Percentiles rank a stretch among this genome's conserved stretches.
These are phyloP conservation scores for Caretta caretta DNA, from an alignment of 2,113 vertebrate species.

Conservation along the genomic window DNA sequence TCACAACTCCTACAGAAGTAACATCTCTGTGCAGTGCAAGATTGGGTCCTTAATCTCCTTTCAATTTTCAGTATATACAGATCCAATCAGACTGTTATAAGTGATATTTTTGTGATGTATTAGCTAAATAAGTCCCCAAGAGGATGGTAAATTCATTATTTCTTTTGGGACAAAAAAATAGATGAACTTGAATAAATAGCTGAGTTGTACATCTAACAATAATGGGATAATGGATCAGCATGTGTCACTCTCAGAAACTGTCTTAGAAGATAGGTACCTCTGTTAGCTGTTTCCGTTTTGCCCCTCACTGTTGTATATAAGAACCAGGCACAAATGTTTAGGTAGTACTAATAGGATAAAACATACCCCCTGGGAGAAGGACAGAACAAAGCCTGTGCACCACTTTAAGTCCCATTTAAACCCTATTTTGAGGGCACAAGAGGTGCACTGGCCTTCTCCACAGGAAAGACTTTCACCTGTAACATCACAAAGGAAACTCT, in stretches of 20 bases:
- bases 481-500: neutral
- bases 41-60: neutral
- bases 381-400: neutral
- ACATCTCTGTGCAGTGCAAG: neutral
- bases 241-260: neutral
- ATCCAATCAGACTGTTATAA: neutral
- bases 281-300: neutral
- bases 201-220: neutral
- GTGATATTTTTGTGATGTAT: neutral
- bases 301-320: neutral
- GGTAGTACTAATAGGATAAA: neutral
- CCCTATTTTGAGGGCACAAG: neutral
- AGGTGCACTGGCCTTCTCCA: neutral
- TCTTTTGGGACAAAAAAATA: neutral
- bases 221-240: neutral
- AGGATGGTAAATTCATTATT: neutral
- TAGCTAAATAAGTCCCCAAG: neutral
- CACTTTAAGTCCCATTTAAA: neutral
- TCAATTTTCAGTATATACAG: neutral
- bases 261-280: neutral
- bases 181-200: neutral
- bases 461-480: neutral
- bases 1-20: neutral
- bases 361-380: neutral
- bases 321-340: neutral